Evolutionary conservation across 2,113 vertebrate genomes (phyloP), one percentile per base, ranked within the genome.

Genomic region (Oncorhynchus gorbuscha): DNA sequence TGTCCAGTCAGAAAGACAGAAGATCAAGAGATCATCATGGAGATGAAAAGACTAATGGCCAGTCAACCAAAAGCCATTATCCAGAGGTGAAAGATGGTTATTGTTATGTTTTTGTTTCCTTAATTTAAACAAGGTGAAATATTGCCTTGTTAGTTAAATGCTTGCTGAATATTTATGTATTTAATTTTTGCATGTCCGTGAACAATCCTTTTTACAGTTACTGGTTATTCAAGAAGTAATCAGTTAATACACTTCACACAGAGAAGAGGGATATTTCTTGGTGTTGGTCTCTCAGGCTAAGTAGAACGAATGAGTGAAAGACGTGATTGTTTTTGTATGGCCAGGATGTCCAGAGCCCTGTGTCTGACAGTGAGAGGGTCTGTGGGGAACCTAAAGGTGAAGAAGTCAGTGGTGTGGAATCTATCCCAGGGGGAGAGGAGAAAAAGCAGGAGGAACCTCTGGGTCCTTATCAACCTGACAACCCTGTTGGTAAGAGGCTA

Each of bases 401-500:
- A n/a, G 6, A 18, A 30, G 13, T 24, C 13, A 35, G 30, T 74
- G 73, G 35, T 20, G 67, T 18, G 3, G 12, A 6, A 20, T 32
- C 30, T 5, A 5, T 35, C 30, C 28, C 28, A 39, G 72, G 48
- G 55, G 80, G 61, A 59, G 83, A 71, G 0, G 74, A 84, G 59
- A 22, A 76, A 3, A 75, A 77, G 48, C 55, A 77, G 3, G 55
- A 82, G 32, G 49, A 48, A 18, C 71, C 79, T 11, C 76, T 96
- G 84, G 94, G 93, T 69, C 95, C 95, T 0, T 95, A 94, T 88
- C 92, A 95, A 73, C 93, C 95, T 39, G 93, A 95, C 75, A 75
- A 94, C 84, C 94, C 94, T 81, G 91, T 95, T 71, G 95, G 95
- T 96, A 93, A 94, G 95, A 81, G 4, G 26, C n/a, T 30, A 64